Evolutionary conservation across 2,888 invertebrate genomes (phyloP), one percentile per base, ranked within the genome.

Genomic region (Heterodera filipjevi): DNA sequence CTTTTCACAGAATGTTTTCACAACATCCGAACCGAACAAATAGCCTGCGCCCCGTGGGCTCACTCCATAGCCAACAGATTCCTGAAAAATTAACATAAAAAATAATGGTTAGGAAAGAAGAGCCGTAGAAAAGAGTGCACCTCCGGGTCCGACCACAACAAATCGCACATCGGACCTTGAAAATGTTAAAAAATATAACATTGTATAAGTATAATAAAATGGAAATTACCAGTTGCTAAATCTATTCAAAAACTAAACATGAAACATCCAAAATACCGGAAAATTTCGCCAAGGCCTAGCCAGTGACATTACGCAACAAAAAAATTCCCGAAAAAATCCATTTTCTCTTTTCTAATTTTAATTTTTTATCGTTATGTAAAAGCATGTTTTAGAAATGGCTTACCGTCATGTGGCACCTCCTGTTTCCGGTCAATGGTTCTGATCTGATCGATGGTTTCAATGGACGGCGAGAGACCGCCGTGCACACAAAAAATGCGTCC

Each of bases 141-240:
- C 64, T 99, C 99, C 30, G 99, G 99, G 91, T 99, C 99, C 83
- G 96, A 97, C 99, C 99, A 99, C 35, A 99, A 91, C 77, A 99
- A 91, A 91, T 99, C 99, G 90, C 99, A 99, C 99, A 99, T 99
- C 46, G 99, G 98, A 2, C 97, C 97, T 89, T 96, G 2, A 12
- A 59, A 68, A 33, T 0, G 49, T n/a, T n/a, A n/a, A n/a, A n/a
- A n/a, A n/a, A n/a, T n/a, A n/a, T n/a, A n/a, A n/a, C n/a, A n/a
- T n/a, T n/a, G n/a, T n/a, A n/a, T n/a, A n/a, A n/a, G n/a, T n/a
- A n/a, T n/a, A n/a, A n/a, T n/a, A n/a, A n/a, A n/a, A n/a, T n/a
- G n/a, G n/a, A n/a, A n/a, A n/a, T n/a, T n/a, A n/a, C n/a, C n/a
- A n/a, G n/a, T n/a, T n/a, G n/a, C n/a, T n/a, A n/a, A n/a, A n/a